Evolutionary conservation across 2,113 vertebrate species (phyloP), one percentile per base, ranked within the genome.

Genomic region (Chlorodrepanis virens): DNA sequence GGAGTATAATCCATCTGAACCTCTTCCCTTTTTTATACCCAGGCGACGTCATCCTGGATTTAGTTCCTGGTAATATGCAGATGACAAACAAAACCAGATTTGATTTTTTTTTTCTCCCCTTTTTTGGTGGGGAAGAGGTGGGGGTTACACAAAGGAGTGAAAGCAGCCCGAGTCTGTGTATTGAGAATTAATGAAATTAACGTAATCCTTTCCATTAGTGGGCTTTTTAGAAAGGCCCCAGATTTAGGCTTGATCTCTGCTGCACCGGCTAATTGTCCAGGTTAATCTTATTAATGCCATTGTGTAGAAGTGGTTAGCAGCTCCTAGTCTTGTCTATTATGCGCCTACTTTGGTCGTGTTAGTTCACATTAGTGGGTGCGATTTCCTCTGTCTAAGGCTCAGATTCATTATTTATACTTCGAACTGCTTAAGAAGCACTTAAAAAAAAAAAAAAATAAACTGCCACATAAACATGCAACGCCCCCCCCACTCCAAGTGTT

Each of bases 121-220:
- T n/a, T 82, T 94, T 80, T 54, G 88, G 89, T 94, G 85, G 74
- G 78, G 81, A 87, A 61, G 84, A 84, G 87, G 87, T 95, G 80
- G 91, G 91, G 84, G 88, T 88, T 96, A 70, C 95, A 90, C 95
- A 89, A 96, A 96, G 93, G 97, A 96, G 97, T 91, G 97, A 97
- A 93, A 96, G 95, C 95, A 97, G 95, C 95, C 91, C 52, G 61
- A 91, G 95, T 88, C 94, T 99, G 99, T 98, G 98, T 98, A 99
- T 99, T 99, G 98, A 97, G 98, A 98, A 98, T 98, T 99, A 99
- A 99, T 99, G 98, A 98, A 99, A 99, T 99, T 99, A 99, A 98
- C 98, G 97, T 99, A 98, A 99, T 99, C 98, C 98, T 97, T 98
- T 97, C 97, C 98, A 98, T 98, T 98, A 98, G 93, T 89, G 80